phyloP scores from a whole-genome alignment of 2,797 vertebrate species.

The Cyclopterus lumpus region DNA sequence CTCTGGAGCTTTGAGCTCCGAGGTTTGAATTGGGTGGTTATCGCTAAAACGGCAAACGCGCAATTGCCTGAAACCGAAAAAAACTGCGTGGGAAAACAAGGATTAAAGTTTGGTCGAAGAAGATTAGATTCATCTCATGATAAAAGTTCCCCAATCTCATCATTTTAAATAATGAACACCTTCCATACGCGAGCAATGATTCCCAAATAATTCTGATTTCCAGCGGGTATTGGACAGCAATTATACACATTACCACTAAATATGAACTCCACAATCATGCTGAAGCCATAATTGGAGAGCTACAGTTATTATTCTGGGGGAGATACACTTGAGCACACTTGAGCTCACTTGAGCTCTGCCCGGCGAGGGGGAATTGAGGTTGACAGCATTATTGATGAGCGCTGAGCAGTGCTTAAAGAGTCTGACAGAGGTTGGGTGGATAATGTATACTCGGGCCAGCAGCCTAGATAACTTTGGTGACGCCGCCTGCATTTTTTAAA shows the following conservation, averaged over 20 bases:
- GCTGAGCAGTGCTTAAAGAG: constrained; percentile 35
- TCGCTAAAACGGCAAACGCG: constrained; percentile 2
- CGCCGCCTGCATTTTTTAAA: neutral
- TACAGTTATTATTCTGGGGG: constrained; percentile 29
- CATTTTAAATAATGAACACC: constrained; percentile 4
- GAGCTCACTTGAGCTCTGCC: constrained; percentile 25
- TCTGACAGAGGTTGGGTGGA: constrained; percentile 19
- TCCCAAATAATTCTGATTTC: constrained; percentile 20
- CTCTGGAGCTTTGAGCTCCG: neutral
- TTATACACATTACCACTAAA: neutral
- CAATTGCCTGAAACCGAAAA: neutral
- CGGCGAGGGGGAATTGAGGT: constrained; percentile 29
- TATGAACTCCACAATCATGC: constrained; percentile 10
- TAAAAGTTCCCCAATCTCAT: neutral
- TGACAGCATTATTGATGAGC: constrained; percentile 55
- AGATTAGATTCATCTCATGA: neutral
- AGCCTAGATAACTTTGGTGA: constrained; percentile 5
- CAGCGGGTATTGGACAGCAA: neutral
- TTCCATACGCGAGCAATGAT: neutral
- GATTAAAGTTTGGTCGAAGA: neutral
- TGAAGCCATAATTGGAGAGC: constrained; percentile 18
- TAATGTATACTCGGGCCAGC: neutral
- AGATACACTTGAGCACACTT: constrained; percentile 17
- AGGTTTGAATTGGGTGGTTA: constrained; percentile 12
- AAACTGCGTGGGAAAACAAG: neutral